Evolutionary conservation across 2,888 invertebrate genomes (phyloP), one percentile per base, ranked within the genome.

Genomic region (Halocaridina rubra): DNA sequence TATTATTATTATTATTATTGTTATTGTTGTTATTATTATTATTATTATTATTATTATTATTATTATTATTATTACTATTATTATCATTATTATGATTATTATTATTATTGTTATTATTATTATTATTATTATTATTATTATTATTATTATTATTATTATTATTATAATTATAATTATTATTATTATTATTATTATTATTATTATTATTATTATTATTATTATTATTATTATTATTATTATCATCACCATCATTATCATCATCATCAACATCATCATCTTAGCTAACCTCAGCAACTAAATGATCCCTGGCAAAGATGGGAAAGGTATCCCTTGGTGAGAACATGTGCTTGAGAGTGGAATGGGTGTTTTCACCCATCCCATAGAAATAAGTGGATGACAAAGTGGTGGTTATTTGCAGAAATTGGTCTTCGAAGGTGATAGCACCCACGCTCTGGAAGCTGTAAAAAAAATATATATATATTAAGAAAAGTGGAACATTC

Each of bases 271-370:
- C n/a, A n/a, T n/a, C n/a, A n/a, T n/a, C n/a, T n/a, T 46, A 33
- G 29, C 7, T 64, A 10, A 75, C 81, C 19, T 61, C 67, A 8
- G 53, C 76, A 7, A 74, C 53, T 4, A 75, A 24, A 3, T 69
- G 81, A 32, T 82, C 86, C 57, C 80, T 76, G 24, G 84, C 77
- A 33, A 86, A 86, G 61, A 86, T 77, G 13, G 84, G 80, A 57
- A 64, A 84, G 19, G 86, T 86, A 24, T 30, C n/a, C 22, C 80
- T 59, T 7, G 64, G 64, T 24, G 33, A 22, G 69, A 85, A 85
- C 53, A 67, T 72, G 81, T 81, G 81, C 22, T 57, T 30, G 72
- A 72, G 32, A 5, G 30, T n/a, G 16, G n/a, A 4, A 19, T 72
- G 72, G 10, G 32, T 33, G 1, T 33, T 33, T 19, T 72, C 72